Evolutionary conservation across 2,888 invertebrate genomes (phyloP).

Genomic region (Mycalesis mineus): DNA sequence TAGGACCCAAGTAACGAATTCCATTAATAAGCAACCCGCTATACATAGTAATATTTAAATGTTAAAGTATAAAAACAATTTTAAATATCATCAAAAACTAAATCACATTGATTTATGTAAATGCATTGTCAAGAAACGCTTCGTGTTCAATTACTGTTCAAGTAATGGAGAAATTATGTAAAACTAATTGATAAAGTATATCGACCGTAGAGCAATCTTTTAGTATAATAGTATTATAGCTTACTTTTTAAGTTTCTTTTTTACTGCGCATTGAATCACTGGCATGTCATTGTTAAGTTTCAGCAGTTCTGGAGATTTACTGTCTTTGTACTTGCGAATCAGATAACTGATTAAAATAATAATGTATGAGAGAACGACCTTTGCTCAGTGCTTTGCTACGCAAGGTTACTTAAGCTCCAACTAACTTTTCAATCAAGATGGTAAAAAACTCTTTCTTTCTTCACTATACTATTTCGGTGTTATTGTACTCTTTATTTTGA

Average conservation of each 20-base stretch:
- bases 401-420: too few species aligned
- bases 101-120: neutral
- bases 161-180: conserved; percentile 1
- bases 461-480: too few species aligned
- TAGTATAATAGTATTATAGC: neutral
- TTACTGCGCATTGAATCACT: neutral
- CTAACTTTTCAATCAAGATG: too few species aligned
- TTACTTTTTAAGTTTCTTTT: neutral
- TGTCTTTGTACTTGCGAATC: neutral
- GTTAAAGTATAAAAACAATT: neutral
- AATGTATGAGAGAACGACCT: too few species aligned
- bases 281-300: neutral
- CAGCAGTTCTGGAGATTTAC: neutral
- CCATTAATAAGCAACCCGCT: too few species aligned
- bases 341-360: too few species aligned
- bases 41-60: neutral
- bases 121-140: neutral
- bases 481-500: too few species aligned
- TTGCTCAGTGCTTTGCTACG: too few species aligned
- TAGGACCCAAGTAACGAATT: too few species aligned
- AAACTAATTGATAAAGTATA: neutral
- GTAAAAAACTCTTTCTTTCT: too few species aligned
- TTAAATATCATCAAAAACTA: neutral
- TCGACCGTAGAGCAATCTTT: neutral
- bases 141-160: neutral